phyloP scores from a whole-genome alignment of 2,113 vertebrate genomes.

The Taxidea taxus region DNA sequence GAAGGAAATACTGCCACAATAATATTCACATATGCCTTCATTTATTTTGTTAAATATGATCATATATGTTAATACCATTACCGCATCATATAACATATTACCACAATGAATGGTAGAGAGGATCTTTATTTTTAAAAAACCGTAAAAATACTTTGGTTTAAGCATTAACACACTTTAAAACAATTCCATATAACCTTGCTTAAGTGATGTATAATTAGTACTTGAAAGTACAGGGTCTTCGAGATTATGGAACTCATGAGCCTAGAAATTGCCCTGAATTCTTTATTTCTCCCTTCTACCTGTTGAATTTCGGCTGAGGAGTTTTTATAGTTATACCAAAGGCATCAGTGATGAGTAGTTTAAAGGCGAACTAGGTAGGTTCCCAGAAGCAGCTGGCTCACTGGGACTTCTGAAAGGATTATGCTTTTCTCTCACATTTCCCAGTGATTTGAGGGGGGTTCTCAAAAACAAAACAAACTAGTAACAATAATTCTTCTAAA shows the following conservation, averaged over 20 bases:
- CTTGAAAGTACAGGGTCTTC: not conserved
- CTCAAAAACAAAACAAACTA: not conserved
- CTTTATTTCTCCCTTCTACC: not conserved
- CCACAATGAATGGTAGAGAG: not conserved
- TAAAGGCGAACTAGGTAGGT: not conserved
- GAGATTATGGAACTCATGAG: not conserved
- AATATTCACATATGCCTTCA: not conserved
- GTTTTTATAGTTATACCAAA: constrained; percentile 50
- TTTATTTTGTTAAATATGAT: not conserved
- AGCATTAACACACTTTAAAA: not conserved
- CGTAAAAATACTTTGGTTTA: not conserved
- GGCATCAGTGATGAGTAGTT: not conserved
- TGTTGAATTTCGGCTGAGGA: not conserved
- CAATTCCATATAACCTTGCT: not conserved
- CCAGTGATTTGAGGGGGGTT: not conserved
- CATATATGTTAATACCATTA: not conserved
- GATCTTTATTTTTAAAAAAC: not conserved
- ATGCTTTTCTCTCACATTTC: not conserved
- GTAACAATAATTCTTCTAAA: not conserved
- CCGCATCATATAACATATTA: not conserved
- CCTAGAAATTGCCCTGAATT: not conserved
- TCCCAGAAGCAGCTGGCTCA: not conserved
- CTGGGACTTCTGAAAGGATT: not conserved
- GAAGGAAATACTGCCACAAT: no score
- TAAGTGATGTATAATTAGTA: not conserved